These are phyloP conservation scores for Metridium senile DNA, from an alignment of 92 coral and sea anemone genomes.

Conservation along the genomic window DNA sequence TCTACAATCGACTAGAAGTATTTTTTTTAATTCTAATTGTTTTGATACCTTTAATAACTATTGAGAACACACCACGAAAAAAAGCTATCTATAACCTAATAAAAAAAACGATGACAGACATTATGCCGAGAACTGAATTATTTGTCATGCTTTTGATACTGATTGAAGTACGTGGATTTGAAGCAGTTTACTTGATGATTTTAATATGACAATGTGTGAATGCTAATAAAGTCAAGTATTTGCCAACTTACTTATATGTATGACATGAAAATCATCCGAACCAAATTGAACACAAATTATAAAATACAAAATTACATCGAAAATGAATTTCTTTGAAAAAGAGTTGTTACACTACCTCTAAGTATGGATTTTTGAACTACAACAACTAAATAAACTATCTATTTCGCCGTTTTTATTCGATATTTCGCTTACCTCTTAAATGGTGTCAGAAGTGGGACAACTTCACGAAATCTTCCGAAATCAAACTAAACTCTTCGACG, in stretches of 20 bases:
- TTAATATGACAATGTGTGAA: background rate
- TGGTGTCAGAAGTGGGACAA: conserved; percentile 2
- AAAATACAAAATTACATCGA: too few relatives aligned
- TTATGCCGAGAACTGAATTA: too few relatives aligned
- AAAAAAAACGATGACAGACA: too few relatives aligned
- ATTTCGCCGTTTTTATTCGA: background rate
- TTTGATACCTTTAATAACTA: too few relatives aligned
- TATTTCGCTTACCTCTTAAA: background rate
- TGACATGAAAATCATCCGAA: background rate
- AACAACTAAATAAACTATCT: background rate
- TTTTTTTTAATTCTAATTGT: too few relatives aligned
- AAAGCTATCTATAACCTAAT: too few relatives aligned
- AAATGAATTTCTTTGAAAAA: background rate
- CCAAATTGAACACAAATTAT: background rate
- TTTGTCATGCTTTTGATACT: too few relatives aligned
- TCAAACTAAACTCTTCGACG: too few relatives aligned
- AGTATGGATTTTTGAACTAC: background rate
- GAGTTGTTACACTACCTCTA: background rate
- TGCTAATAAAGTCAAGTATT: background rate
- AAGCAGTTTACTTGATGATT: background rate
- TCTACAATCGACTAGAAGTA: too few relatives aligned
- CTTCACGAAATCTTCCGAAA: background rate
- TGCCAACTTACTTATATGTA: background rate
- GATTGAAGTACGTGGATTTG: background rate
- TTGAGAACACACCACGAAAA: too few relatives aligned